Percentiles rank a stretch among this genome's conserved stretches.
These are phyloP conservation scores for Oceanodroma leucorhoa DNA, from an alignment of 2,797 vertebrate genomes.

Conservation along the genomic window DNA sequence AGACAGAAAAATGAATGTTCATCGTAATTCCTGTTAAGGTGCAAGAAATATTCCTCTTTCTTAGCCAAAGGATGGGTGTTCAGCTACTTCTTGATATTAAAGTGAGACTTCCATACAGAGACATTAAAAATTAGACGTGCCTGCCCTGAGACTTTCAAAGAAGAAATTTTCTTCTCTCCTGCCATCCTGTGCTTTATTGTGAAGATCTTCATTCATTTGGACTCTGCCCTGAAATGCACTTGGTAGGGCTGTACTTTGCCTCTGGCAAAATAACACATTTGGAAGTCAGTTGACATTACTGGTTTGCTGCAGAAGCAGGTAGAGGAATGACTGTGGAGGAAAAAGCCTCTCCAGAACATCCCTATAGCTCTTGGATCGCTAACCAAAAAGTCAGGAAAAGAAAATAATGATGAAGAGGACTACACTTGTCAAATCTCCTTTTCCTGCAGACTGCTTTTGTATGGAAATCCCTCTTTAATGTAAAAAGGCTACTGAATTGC, in stretches of 20 bases:
- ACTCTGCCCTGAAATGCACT: neutral
- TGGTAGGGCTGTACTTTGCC: neutral
- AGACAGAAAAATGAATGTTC: neutral
- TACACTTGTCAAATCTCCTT: neutral
- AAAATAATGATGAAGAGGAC: neutral
- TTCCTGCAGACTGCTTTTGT: neutral
- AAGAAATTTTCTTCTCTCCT: neutral
- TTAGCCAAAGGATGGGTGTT: neutral
- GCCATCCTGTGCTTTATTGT: neutral
- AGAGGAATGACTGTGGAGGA: neutral
- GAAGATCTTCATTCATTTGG: neutral
- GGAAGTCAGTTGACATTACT: neutral
- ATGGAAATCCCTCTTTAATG: slow-evolving; percentile 65
- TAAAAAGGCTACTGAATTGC: slow-evolving; percentile 64
- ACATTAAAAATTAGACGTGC: neutral
- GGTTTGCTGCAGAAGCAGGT: neutral
- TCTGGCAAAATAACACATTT: neutral
- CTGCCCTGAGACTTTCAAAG: neutral
- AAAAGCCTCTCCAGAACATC: neutral
- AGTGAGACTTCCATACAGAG: slow-evolving; percentile 65
- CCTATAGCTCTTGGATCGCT: neutral
- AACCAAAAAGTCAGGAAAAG: neutral
- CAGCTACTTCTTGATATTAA: slow-evolving; percentile 24
- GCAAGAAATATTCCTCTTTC: neutral
- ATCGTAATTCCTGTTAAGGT: neutral